These are phyloP conservation scores for Lamellibrachia luymesi DNA, from an alignment of 1,140 invertebrate genomes.

Conservation along the genomic window DNA sequence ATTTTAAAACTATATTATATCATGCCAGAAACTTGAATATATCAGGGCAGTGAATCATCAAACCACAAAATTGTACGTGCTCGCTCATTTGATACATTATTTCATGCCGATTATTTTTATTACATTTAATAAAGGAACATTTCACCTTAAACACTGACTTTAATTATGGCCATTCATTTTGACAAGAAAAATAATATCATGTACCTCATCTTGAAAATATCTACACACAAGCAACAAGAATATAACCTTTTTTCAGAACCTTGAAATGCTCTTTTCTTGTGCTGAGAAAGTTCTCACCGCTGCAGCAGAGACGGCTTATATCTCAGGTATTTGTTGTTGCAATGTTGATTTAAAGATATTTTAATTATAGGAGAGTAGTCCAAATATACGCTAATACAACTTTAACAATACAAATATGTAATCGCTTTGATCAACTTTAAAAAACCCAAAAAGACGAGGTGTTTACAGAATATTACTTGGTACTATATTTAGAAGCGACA, in stretches of 20 bases:
- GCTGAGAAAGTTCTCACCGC: conserved; percentile 15
- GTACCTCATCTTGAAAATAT: neutral
- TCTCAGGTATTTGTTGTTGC: conserved; percentile 1
- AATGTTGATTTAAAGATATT: too few species aligned
- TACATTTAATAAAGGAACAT: neutral
- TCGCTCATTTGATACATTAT: too few species aligned
- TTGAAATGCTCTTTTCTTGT: conserved; percentile 14
- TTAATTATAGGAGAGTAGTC: neutral
- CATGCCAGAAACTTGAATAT: too few species aligned
- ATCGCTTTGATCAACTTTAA: neutral
- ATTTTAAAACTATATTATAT: too few species aligned
- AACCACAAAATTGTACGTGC: too few species aligned
- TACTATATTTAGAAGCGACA: neutral
- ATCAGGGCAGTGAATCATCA: too few species aligned
- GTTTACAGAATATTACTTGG: neutral
- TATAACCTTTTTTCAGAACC: neutral
- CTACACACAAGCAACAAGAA: neutral
- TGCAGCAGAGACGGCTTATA: conserved; percentile 15
- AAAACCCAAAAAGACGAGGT: neutral
- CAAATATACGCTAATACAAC: neutral
- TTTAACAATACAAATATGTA: neutral
- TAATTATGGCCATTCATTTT: too few species aligned
- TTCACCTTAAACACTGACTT: neutral
- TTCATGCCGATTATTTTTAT: neutral
- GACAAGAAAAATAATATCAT: too few species aligned